Evolutionary conservation across 1,140 invertebrate species (phyloP), one percentile per base, ranked within the genome.

Genomic region (Nilaparvata lugens): DNA sequence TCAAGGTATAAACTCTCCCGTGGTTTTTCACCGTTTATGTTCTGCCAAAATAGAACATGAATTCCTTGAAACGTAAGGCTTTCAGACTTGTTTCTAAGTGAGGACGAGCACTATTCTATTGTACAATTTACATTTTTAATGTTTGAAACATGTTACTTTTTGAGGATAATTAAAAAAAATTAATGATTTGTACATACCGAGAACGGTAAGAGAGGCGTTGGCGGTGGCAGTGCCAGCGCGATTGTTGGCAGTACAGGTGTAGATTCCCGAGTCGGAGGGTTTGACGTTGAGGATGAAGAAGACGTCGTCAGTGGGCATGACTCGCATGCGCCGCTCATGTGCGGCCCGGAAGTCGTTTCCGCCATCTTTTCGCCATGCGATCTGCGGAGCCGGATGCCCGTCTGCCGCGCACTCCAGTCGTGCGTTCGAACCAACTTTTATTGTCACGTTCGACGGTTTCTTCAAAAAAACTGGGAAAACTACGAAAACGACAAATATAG

Each of bases 331-430:
- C 43, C 94, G 82, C 72, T 97, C 95, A 59, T 88, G 80, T 14
- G 95, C 95, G 7, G 95, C 95, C 9, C 94, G 94, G 73, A 98
- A 97, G 73, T 95, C 89, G 71, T 90, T 89, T 0, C 88, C 91
- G n/a, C 89, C 91, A 77, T 96, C 93, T 74, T 60, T 60, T 68
- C 92, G 87, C 85, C 94, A 92, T 0, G 89, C 85, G 64, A 96
- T 93, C 73, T 93, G 84, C 31, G 95, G 95, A 23, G 79, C 74
- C 0, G 95, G 95, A 66, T 91, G 86, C 1, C 95, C 95, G 59
- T 81, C 81, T 11, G 94, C 94, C 1, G 91, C 88, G 80, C 95
- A 98, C 66, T 93, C 91, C 5, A 98, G 76, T 48, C 85, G 84
- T 0, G 91, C 93, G n/a, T 86, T 92, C 61, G 84, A 84, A 4